Percentiles rank a stretch among this genome's conserved stretches.
Evolutionary conservation across 2,888 invertebrate species (phyloP).

Genomic region (Andrena minutula): DNA sequence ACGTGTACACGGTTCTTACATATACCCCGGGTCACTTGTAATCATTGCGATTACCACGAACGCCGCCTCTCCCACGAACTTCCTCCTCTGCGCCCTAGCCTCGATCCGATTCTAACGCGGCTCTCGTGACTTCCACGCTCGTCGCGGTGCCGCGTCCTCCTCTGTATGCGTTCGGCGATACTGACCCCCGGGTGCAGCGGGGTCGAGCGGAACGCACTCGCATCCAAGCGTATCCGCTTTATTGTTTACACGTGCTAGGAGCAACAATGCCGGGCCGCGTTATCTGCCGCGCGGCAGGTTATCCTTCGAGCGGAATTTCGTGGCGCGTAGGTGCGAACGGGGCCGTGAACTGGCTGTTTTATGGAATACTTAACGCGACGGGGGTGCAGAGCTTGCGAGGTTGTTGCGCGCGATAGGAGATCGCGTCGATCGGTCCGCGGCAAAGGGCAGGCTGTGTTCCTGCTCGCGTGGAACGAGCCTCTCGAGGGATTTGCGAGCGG

Average conservation of each 20-base stretch:
- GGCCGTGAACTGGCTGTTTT: constrained; percentile 51
- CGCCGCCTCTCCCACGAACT: constrained; percentile 48
- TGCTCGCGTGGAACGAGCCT: constrained; percentile 29
- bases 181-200: constrained; percentile 44
- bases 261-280: constrained; percentile 35
- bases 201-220: constrained; percentile 51
- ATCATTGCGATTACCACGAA: constrained; percentile 75
- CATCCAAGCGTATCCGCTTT: constrained; percentile 50
- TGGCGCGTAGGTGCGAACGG: constrained; percentile 45
- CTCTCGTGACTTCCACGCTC: constrained; percentile 44
- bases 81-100: constrained; percentile 27
- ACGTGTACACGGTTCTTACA: constrained; percentile 70
- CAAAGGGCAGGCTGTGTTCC: constrained; percentile 39
- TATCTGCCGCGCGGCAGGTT: constrained; percentile 43
- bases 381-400: constrained; percentile 50
- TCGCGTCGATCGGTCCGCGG: constrained; percentile 35
- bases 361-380: constrained; percentile 60
- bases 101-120: constrained; percentile 38
- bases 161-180: constrained; percentile 39
- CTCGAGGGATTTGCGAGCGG: constrained; percentile 44
- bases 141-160: background rate
- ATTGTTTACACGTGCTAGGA: constrained; percentile 60
- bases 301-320: constrained; percentile 28
- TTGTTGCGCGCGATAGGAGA: constrained; percentile 56
- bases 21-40: constrained; percentile 68